These are phyloP conservation scores for Amphiprion ocellaris DNA, from an alignment of 2,113 vertebrate species.

Conservation along the genomic window DNA sequence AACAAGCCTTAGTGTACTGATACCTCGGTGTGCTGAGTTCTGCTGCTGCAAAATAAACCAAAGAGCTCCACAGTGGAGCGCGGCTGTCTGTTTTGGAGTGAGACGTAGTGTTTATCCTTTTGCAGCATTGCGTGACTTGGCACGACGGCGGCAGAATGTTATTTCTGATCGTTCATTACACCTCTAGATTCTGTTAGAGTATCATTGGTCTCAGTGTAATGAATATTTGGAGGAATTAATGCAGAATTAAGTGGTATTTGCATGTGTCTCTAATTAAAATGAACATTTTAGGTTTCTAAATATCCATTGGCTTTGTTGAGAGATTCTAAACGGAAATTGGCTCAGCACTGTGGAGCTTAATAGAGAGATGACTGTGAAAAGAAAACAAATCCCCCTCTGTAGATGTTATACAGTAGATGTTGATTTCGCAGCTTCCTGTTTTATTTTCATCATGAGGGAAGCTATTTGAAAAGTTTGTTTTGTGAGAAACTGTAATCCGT, in stretches of 20 bases:
- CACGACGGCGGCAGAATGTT: constrained; percentile 37
- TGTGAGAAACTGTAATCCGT: constrained; percentile 56
- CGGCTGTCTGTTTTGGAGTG: constrained; percentile 28
- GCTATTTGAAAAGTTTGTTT: constrained; percentile 38
- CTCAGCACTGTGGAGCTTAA: constrained; percentile 45
- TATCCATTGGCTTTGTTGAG: constrained; percentile 63
- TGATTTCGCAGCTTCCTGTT: constrained; percentile 60
- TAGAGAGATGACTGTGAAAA: constrained; percentile 52
- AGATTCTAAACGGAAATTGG: constrained; percentile 58
- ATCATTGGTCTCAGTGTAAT: constrained; percentile 38
- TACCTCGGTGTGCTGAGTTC: constrained; percentile 3
- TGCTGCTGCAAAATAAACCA: constrained; percentile 34
- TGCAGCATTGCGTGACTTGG: constrained; percentile 49
- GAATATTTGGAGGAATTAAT: constrained; percentile 63
- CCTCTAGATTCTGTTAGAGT: constrained; percentile 33
- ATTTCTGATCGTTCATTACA: constrained; percentile 57
- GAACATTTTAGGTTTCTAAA: constrained; percentile 62
- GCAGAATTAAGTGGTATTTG: constrained; percentile 59
- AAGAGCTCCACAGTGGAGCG: constrained; percentile 17
- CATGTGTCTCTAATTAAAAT: constrained; percentile 51
- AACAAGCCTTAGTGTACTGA: constrained; percentile 4
- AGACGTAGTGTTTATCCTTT: constrained; percentile 44
- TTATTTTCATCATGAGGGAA: constrained; percentile 52
- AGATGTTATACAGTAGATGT: constrained; percentile 39
- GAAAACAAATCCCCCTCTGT: constrained; percentile 64